phyloP scores from a whole-genome alignment of 2,113 vertebrate genomes.

The Onychostoma macrolepis region DNA sequence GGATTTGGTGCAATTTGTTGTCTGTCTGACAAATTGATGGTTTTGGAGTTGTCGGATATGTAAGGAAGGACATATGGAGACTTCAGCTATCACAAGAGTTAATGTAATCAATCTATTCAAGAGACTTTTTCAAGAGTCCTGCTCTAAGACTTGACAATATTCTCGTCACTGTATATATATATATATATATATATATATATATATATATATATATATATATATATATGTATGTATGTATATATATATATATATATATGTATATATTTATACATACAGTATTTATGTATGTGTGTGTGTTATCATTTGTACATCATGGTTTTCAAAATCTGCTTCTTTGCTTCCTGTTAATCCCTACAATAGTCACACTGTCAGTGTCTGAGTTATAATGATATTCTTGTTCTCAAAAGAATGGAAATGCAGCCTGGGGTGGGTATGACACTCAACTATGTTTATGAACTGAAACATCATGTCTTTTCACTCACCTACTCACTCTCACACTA shows the following conservation, averaged over 20 bases:
- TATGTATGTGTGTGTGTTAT: neutral
- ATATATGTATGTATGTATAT: too few relatives aligned
- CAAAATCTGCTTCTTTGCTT: neutral
- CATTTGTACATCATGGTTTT: neutral
- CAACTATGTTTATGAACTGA: conserved; percentile 21
- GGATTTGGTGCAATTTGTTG: conserved; percentile 72
- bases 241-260: too few relatives aligned
- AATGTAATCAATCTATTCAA: neutral
- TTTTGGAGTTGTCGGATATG: neutral
- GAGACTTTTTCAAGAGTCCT: neutral
- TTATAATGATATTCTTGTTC: conserved; percentile 17
- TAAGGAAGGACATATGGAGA: neutral
- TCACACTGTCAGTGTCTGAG: conserved; percentile 4
- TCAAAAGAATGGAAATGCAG: neutral
- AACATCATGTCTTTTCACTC: conserved; percentile 54
- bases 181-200: neutral
- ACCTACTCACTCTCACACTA: conserved; percentile 19
- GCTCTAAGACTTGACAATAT: neutral
- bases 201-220: too few relatives aligned
- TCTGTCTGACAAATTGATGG: conserved; percentile 58
- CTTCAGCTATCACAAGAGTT: neutral
- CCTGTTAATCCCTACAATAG: neutral
- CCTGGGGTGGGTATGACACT: conserved; percentile 46
- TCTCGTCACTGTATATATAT: neutral
- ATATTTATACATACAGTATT: too few relatives aligned